Percentiles rank a stretch among this genome's conserved stretches.
phyloP scores from a whole-genome alignment of 2,113 vertebrate species.

The Gallinago jamesoni region DNA sequence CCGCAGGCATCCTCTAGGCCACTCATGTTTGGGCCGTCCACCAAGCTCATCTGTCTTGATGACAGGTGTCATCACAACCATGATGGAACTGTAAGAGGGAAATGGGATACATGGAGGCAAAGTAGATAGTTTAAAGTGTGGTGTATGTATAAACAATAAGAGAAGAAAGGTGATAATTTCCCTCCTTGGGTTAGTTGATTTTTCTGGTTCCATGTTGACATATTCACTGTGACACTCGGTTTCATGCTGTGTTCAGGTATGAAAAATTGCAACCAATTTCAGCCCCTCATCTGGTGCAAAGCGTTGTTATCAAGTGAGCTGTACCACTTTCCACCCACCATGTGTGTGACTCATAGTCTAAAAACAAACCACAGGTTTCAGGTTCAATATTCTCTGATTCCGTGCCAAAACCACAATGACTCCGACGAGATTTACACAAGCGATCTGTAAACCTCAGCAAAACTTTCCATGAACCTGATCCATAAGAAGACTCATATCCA shows the following conservation, averaged over 20 bases:
- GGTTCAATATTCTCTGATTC: slow-evolving; percentile 38
- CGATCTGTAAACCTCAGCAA: slow-evolving; percentile 53
- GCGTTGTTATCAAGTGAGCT: neutral
- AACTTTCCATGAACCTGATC: slow-evolving; percentile 69
- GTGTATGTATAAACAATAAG: neutral
- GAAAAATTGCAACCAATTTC: neutral
- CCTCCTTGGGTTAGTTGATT: neutral
- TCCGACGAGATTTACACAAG: slow-evolving; percentile 51
- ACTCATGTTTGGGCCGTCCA: neutral
- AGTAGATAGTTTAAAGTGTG: neutral
- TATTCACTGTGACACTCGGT: neutral
- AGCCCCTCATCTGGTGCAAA: slow-evolving; percentile 1
- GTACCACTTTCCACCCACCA: slow-evolving; percentile 47
- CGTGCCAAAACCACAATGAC: slow-evolving; percentile 49
- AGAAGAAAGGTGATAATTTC: neutral
- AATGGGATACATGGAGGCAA: neutral
- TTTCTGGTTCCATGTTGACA: neutral
- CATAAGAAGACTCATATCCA: slow-evolving; percentile 54
- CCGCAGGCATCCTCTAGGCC: slow-evolving; percentile 24
- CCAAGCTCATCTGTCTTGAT: slow-evolving; percentile 32
- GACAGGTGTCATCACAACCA: slow-evolving; percentile 24
- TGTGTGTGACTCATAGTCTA: slow-evolving; percentile 36
- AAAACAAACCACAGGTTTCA: slow-evolving; percentile 57
- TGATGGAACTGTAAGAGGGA: neutral
- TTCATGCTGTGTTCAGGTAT: neutral